Evolutionary conservation across 2,888 invertebrate species (phyloP).

Genomic region (Coecobrya sp.): DNA sequence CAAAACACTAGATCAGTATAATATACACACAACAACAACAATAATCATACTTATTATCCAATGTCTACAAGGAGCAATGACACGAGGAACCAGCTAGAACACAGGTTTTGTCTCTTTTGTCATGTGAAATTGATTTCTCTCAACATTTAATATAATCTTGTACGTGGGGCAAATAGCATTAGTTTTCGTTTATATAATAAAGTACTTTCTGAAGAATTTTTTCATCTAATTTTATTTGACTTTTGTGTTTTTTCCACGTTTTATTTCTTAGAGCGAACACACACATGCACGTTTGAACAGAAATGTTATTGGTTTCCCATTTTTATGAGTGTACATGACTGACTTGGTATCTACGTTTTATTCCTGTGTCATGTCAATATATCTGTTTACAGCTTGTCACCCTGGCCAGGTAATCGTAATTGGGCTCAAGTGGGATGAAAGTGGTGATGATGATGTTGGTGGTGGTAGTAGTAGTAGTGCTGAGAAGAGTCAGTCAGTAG

Average conservation of each 20-base stretch:
- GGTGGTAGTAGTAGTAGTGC: neutral
- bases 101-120: neutral
- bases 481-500: constrained; percentile 49
- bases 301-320: neutral
- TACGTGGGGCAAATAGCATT: neutral
- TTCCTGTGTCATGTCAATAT: neutral
- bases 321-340: neutral
- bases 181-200: neutral
- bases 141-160: neutral
- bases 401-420: constrained; percentile 73
- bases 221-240: neutral
- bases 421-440: constrained; percentile 75
- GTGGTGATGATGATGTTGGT: constrained; percentile 5
- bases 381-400: constrained; percentile 79
- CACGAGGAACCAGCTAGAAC: neutral
- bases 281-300: neutral
- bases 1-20: neutral
- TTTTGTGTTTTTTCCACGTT: neutral
- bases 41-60: neutral
- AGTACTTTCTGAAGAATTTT: neutral
- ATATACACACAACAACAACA: neutral
- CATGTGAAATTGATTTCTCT: constrained; percentile 30
- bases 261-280: neutral
- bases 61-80: neutral
- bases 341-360: neutral